These are phyloP conservation scores for Oxygymnocypris stewartii DNA, from an alignment of 2,113 vertebrate species.

Conservation along the genomic window DNA sequence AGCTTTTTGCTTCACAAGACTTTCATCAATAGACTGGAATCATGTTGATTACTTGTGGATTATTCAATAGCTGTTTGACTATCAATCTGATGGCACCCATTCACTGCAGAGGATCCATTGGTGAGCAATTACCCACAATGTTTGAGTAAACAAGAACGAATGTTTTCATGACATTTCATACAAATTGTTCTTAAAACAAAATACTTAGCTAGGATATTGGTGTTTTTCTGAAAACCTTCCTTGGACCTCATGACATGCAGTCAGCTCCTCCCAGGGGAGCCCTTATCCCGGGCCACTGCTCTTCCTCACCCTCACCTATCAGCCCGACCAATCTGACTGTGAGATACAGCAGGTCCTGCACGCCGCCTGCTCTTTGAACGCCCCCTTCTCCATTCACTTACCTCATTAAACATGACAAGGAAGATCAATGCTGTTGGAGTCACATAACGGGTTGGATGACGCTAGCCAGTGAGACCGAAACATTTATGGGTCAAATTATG, in stretches of 20 bases:
- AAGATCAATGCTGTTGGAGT: slow-evolving; percentile 84
- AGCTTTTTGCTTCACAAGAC: neutral
- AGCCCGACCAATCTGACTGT: slow-evolving; percentile 83
- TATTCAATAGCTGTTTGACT: neutral
- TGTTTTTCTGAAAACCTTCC: neutral
- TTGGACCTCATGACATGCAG: slow-evolving; percentile 5
- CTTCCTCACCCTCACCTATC: slow-evolving; percentile 86
- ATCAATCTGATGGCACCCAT: neutral
- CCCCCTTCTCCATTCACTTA: slow-evolving; percentile 79
- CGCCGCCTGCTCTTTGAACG: slow-evolving; percentile 78
- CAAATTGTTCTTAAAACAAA: neutral
- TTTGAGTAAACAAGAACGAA: too few species aligned
- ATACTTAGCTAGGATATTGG: neutral
- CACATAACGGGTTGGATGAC: slow-evolving; percentile 75
- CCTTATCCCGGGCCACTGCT: slow-evolving; percentile 79
- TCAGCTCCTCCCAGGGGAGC: slow-evolving; percentile 60
- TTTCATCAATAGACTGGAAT: neutral
- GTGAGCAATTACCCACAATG: neutral
- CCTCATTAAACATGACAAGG: slow-evolving; percentile 93
- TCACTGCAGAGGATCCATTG: neutral
- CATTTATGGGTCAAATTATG: slow-evolving; percentile 57
- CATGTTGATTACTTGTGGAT: neutral
- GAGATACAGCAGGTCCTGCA: slow-evolving; percentile 87
- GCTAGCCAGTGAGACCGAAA: slow-evolving; percentile 64
- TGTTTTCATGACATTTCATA: too few species aligned